Evolutionary conservation across 2,888 invertebrate genomes (phyloP).

Genomic region (Rapana venosa): DNA sequence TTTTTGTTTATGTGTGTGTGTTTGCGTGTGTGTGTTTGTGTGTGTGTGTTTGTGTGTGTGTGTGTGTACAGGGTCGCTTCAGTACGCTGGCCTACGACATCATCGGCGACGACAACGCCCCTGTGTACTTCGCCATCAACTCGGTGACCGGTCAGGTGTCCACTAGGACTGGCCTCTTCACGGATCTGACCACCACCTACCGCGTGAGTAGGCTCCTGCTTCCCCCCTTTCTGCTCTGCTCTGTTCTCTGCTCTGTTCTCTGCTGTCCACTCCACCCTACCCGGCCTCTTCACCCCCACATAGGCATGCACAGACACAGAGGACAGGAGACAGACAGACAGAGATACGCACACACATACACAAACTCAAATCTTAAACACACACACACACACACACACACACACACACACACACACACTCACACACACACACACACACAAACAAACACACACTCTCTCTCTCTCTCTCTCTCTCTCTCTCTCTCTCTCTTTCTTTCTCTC

Average conservation of each 20-base stretch:
- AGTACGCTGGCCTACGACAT: conserved; percentile 65
- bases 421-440: background rate
- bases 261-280: background rate
- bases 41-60: no score
- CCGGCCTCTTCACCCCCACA: background rate
- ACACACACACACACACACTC: background rate
- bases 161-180: conserved; percentile 86
- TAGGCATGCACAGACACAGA: no score
- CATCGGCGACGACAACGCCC: conserved; percentile 70
- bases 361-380: no score
- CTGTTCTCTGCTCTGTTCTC: background rate
- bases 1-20: no score
- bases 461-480: conserved; percentile 3
- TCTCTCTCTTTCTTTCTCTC: background rate
- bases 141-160: conserved; percentile 90
- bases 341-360: no score
- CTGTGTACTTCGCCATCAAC: conserved; percentile 87
- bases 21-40: no score
- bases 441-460: background rate
- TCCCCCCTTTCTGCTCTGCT: background rate
- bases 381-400: no score
- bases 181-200: conserved; percentile 57
- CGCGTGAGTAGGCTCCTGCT: conserved; percentile 50
- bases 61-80: conserved; percentile 63
- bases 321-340: no score